phyloP scores from a whole-genome alignment of 2,888 invertebrate species.

The Encarsia formosa region DNA sequence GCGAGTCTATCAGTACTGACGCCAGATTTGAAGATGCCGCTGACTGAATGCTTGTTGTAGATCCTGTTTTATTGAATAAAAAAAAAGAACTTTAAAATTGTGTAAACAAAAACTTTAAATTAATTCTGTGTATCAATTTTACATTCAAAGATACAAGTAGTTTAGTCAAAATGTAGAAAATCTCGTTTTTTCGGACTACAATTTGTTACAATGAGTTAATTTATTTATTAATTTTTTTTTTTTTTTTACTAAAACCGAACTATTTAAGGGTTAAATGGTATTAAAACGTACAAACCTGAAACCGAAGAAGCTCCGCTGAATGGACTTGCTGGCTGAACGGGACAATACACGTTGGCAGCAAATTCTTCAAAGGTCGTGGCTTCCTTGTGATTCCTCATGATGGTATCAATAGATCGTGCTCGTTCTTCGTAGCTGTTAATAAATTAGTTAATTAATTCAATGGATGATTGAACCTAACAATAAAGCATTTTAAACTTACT shows the following conservation, averaged over 20 bases:
- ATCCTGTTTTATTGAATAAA: conserved; percentile 36
- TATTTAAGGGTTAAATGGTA: no score
- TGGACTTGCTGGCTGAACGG: conserved; percentile 58
- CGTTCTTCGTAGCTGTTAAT: conserved; percentile 81
- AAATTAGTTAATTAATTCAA: conserved; percentile 5
- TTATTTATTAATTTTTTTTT: no score
- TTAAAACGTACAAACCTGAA: conserved; percentile 39
- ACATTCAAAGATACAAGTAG: no score
- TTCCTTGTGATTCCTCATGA: conserved; percentile 81
- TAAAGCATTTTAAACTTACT: conserved; percentile 57
- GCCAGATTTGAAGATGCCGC: conserved; percentile 57
- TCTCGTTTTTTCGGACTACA: no score
- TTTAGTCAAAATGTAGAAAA: no score
- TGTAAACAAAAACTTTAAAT: no score
- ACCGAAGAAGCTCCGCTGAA: conserved; percentile 50
- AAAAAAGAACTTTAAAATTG: no score
- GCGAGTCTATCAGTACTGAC: conserved; percentile 58
- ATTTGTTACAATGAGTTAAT: no score
- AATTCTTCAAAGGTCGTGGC: conserved; percentile 89
- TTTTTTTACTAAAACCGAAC: no score
- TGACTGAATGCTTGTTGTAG: conserved; percentile 49
- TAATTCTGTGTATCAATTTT: no score
- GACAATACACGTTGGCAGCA: conserved; percentile 67
- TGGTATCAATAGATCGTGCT: conserved; percentile 76
- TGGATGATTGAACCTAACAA: conserved; percentile 2